These are phyloP conservation scores for Calycopis cecrops DNA, from an alignment of 1,140 invertebrate genomes.

Conservation along the genomic window DNA sequence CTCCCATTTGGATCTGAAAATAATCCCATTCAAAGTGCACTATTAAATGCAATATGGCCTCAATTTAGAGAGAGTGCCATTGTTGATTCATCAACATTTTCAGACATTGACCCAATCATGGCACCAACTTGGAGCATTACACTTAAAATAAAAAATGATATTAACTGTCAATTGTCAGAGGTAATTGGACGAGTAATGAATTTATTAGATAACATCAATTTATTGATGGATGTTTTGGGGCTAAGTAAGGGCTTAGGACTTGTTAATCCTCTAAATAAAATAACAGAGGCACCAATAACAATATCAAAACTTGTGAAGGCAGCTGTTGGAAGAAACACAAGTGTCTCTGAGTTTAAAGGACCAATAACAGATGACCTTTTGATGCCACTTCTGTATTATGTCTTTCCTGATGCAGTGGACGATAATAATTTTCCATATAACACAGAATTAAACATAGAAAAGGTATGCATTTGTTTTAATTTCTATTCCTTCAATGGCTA, in stretches of 20 bases:
- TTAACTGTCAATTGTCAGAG: conserved; percentile 81
- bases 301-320: conserved; percentile 67
- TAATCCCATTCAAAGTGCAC: conserved; percentile 87
- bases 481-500: background rate
- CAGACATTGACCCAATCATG: conserved; percentile 90
- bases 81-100: conserved; percentile 90
- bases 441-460: conserved; percentile 51
- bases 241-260: conserved; percentile 60
- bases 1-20: conserved; percentile 90
- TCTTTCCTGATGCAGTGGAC: conserved; percentile 92
- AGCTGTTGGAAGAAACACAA: conserved; percentile 54
- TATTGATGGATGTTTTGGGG: conserved; percentile 61
- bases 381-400: conserved; percentile 86
- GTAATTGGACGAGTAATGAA: conserved; percentile 71
- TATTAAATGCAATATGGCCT: conserved; percentile 92
- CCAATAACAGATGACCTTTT: conserved; percentile 86
- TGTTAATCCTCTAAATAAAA: conserved; percentile 63
- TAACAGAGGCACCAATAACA: conserved; percentile 68
- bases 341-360: conserved; percentile 74
- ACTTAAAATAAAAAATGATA: conserved; percentile 77
- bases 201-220: conserved; percentile 51
- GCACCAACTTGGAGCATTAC: conserved; percentile 87
- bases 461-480: conserved; percentile 36
- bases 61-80: conserved; percentile 89
- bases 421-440: conserved; percentile 64